These are phyloP conservation scores for Cremastinae sp. DNA, from an alignment of 2,888 invertebrate genomes.

Conservation along the genomic window DNA sequence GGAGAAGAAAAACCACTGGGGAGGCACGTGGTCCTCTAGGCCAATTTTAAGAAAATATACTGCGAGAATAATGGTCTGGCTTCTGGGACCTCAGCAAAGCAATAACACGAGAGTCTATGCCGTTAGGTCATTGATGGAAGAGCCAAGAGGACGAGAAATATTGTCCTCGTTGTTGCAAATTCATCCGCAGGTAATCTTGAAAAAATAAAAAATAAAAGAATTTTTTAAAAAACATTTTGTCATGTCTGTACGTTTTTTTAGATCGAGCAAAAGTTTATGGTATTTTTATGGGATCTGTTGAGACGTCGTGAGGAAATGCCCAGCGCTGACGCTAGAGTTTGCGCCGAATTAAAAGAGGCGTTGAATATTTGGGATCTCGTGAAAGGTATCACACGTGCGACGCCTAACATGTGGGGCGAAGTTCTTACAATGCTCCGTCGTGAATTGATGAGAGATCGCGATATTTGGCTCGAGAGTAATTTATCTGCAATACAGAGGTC, in stretches of 20 bases:
- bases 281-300: slow-evolving; percentile 80
- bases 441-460: slow-evolving; percentile 75
- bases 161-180: slow-evolving; percentile 78
- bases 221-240: neutral
- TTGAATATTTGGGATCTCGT: slow-evolving; percentile 79
- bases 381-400: slow-evolving; percentile 75
- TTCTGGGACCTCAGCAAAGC: slow-evolving; percentile 80
- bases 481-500: slow-evolving; percentile 75
- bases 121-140: slow-evolving; percentile 79
- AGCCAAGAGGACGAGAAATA: slow-evolving; percentile 79
- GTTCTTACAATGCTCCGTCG: slow-evolving; percentile 75
- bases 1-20: slow-evolving; percentile 75
- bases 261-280: slow-evolving; percentile 80
- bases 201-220: too few relatives aligned
- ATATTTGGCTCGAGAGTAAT: slow-evolving; percentile 77
- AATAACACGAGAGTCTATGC: slow-evolving; percentile 79
- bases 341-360: slow-evolving; percentile 79
- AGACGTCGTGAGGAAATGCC: slow-evolving; percentile 77
- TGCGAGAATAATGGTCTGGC: slow-evolving; percentile 80
- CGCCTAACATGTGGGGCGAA: slow-evolving; percentile 75
- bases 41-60: slow-evolving; percentile 78
- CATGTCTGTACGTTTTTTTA: slow-evolving; percentile 50
- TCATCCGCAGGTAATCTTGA: slow-evolving; percentile 80
- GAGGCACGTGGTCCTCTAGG: slow-evolving; percentile 76
- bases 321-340: slow-evolving; percentile 77